Percentiles rank a stretch among this genome's conserved stretches.
Conservation (phyloP, 2,113 vertebrate species). For the Toxotes jaculatrix region DNA sequence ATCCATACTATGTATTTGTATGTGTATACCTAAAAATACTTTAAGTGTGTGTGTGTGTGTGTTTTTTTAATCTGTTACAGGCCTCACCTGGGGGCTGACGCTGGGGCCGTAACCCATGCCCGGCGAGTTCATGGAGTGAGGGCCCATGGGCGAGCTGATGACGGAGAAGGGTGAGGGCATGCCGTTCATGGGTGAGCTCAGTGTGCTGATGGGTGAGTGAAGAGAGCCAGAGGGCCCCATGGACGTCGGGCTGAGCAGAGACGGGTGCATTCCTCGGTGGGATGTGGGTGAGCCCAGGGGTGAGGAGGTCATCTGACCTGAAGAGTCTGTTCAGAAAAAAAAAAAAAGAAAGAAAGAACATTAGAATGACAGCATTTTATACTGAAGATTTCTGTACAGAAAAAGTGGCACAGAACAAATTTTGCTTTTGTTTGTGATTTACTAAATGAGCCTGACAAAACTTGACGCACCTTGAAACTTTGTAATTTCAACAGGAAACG, state of each 20-base stretch:
- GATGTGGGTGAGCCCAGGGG: constrained; percentile 90
- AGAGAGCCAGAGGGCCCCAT: constrained; percentile 92
- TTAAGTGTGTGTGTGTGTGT: too few relatives aligned
- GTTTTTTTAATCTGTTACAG: constrained; percentile 29
- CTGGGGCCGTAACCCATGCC: constrained; percentile 92
- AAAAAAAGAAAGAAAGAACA: too few relatives aligned
- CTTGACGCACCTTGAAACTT: not conserved
- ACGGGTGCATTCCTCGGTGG: constrained; percentile 91
- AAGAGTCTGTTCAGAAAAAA: constrained; percentile 86
- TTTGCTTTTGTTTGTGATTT: not conserved
- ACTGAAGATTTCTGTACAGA: not conserved
- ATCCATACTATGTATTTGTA: too few relatives aligned
- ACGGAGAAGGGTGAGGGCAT: constrained; percentile 96
- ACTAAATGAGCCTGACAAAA: not conserved
- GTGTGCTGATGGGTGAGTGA: constrained; percentile 94
- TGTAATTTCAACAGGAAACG: not conserved
- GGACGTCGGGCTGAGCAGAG: constrained; percentile 88
- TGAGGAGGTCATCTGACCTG: constrained; percentile 89
- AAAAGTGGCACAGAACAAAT: not conserved
- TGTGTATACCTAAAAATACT: too few relatives aligned
- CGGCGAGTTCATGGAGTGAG: constrained; percentile 93
- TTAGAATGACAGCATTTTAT: not conserved
- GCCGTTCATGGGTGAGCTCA: constrained; percentile 95
- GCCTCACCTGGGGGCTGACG: constrained; percentile 93
- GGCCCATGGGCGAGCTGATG: constrained; percentile 97